Conservation (phyloP, 2,113 vertebrate species). For the Nesospiza acunhae region DNA sequence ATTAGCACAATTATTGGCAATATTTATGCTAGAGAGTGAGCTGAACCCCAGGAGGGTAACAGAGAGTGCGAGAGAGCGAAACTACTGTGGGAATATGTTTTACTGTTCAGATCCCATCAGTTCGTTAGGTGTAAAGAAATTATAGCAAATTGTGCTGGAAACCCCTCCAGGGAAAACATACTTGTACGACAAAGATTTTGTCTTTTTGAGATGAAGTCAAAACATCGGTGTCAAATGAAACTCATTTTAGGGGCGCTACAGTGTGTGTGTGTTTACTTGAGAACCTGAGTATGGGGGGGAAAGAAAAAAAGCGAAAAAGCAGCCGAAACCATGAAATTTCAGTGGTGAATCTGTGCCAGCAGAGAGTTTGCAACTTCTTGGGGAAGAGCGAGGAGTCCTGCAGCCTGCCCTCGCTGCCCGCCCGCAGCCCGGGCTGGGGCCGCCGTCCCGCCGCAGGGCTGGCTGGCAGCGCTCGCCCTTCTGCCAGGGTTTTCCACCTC, state of each 20-base stretch:
- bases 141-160: conserved; percentile 51
- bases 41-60: conserved; percentile 35
- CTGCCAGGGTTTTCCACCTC: neutral
- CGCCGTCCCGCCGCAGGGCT: neutral
- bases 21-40: conserved; percentile 29
- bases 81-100: conserved; percentile 19
- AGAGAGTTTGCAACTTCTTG: neutral
- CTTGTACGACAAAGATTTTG: conserved; percentile 58
- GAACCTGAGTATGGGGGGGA: accelerated
- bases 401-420: neutral
- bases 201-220: conserved; percentile 69
- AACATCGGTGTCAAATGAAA: conserved; percentile 42
- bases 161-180: conserved; percentile 60
- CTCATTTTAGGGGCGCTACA: neutral
- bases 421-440: neutral
- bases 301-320: neutral
- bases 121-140: conserved; percentile 56
- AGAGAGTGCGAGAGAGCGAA: neutral
- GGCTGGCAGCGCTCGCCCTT: neutral
- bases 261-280: neutral
- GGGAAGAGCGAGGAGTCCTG: neutral
- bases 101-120: conserved; percentile 17
- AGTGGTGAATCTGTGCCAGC: neutral
- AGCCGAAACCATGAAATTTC: neutral
- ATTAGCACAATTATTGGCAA: conserved; percentile 21